Evolutionary conservation across 2,888 invertebrate species (phyloP).

Genomic region (Pandemis cinnamomeana): DNA sequence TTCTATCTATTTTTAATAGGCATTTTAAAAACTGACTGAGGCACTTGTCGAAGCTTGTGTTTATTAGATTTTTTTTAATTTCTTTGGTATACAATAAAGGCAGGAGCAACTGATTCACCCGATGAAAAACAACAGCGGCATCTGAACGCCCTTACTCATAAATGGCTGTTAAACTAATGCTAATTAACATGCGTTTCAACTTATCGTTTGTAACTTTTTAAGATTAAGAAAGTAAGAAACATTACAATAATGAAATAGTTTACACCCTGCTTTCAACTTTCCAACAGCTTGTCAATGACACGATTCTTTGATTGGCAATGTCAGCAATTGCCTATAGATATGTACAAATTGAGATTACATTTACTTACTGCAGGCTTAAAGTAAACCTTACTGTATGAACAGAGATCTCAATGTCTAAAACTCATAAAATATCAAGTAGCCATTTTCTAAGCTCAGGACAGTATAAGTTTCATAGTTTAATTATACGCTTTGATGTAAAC

Average conservation of each 20-base stretch:
- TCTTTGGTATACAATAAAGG: too few relatives aligned
- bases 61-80: too few relatives aligned
- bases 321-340: background rate
- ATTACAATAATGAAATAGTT: constrained; percentile 32
- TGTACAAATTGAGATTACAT: constrained; percentile 1
- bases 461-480: constrained; percentile 42
- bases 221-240: constrained; percentile 46
- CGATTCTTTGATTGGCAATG: constrained; percentile 3
- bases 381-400: background rate
- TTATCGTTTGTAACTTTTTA: too few relatives aligned
- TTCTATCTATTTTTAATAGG: too few relatives aligned
- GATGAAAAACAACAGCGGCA: too few relatives aligned
- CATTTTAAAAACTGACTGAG: too few relatives aligned
- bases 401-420: background rate
- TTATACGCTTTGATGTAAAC: background rate
- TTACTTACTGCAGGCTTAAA: constrained; percentile 33
- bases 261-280: constrained; percentile 54
- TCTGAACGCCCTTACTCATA: too few relatives aligned
- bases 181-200: background rate
- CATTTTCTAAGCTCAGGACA: background rate
- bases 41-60: too few relatives aligned
- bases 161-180: too few relatives aligned
- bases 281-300: constrained; percentile 54
- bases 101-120: too few relatives aligned
- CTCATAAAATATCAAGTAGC: background rate